Evolutionary conservation across 2,797 vertebrate species (phyloP), one percentile per base, ranked within the genome.

Genomic region (Acomys russatus): DNA sequence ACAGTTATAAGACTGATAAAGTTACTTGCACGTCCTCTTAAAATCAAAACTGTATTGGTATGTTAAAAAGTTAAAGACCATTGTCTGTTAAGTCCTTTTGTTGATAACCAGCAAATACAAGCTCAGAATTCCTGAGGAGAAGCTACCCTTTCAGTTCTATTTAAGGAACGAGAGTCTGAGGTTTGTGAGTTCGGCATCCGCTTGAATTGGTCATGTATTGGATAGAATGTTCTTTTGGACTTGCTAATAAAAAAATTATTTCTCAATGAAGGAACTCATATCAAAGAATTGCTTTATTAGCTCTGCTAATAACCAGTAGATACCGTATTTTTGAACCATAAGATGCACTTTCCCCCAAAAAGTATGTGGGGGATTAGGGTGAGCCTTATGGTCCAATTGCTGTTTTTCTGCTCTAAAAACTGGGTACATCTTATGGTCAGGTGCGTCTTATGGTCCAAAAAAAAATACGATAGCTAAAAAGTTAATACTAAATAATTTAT

Each of bases 281-380:
- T 14, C 71, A 88, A 91, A 80, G 79, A 91, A 73, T 88, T 93
- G 61, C 54, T 93, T 96, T 88, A 33, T 87, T 95, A 38, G 22
- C n/a, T n/a, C 89, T 76, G 25, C 85, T 92, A 94, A 76, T 88
- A 95, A 91, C 94, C 56, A 91, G 74, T 93, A 90, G 93, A 68
- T 44, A 44, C 44, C 44, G 4, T 44, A 44, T 44, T 44, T 44
- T 44, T 44, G 44, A 44, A 44, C 44, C 44, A 44, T 44, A 44
- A 44, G 44, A 44, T 44, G 44, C 44, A 44, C 44, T 44, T 44
- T 44, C 44, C 44, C 44, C 44, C 44, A 3, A 44, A 44, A 44
- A 44, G 44, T 44, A 4, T 44, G 44, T 44, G 44, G 44, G 44
- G 44, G 44, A 44, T 44, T 44, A 44, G 4, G 44, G 44, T 44